Evolutionary conservation across 2,797 vertebrate species (phyloP), one percentile per base, ranked within the genome.

Genomic region (Karalla daura): DNA sequence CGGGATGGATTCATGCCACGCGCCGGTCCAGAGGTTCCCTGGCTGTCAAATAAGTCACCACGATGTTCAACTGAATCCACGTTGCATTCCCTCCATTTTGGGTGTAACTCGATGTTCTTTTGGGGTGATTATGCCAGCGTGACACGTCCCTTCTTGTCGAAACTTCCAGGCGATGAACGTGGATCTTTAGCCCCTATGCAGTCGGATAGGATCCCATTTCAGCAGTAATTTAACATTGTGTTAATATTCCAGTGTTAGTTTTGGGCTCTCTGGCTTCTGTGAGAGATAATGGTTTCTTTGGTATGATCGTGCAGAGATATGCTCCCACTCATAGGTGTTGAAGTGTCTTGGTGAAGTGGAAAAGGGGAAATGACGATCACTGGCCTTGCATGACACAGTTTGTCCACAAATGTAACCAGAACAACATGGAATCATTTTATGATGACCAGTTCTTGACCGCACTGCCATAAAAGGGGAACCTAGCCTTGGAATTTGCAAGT

Each of bases 311-410:
- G 17, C 17, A 14, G 11, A 30, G 17, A n/a, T 56, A 13, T 6
- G 12, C 58, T 67, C 28, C 64, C 47, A 18, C 35, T n/a, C 3
- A 13, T 4, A 11, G 7, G 15, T 21, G 44, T 76, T 65, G 73
- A 51, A 36, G 70, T 68, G 39, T 30, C 25, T 21, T 53, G 15
- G 27, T n/a, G 30, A 32, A 5, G 37, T 2, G 24, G 40, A 32
- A 23, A 15, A 59, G 13, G 13, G 55, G 13, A 39, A 63, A 43
- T 49, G 6, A 3, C 6, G 36, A 13, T 47, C 17, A 23, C n/a
- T 39, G n/a, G 14, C 25, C 55, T 25, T 53, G 30, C 6, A 0
- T 14, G 15, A 7, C 47, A 46, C 2, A 8, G 14, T 44, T 43
- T 56, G n/a, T 21, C 11, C 1, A 5, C 12, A 11, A 1, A 14